Evolutionary conservation across 1,140 invertebrate genomes (phyloP), one percentile per base, ranked within the genome.

Genomic region (Campoletis sonorensis): DNA sequence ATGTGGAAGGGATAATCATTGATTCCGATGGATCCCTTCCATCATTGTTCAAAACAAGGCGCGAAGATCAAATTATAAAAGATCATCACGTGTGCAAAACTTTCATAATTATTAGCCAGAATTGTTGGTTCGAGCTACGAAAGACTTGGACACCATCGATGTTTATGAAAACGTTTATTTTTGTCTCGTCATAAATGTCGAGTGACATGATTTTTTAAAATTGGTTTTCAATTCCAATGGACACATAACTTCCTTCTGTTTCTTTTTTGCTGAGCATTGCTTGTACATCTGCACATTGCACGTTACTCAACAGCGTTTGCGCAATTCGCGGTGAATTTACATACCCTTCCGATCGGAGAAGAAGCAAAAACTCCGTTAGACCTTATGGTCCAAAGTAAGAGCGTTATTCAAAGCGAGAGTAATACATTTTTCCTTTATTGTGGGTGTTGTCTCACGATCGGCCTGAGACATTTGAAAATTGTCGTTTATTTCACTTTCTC

Each of bases 161-260:
- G 79, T 86, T 83, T 8, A 86, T 68, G 13, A 83, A 71, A 21
- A 86, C 68, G 45, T 79, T 58, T 67, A 86, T 84, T 16, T 37
- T 11, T 2, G 76, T 26, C 21, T 82, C 67, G 27, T 11, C 33
- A 82, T 81, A 85, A 71, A 72, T 71, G 16, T 79, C 33, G 4
- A 72, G 37, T 72, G 79, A 71, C 30, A 84, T 82, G 45, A 79
- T 80, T 67, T 79, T 64, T 77, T 75, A 13, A 7, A 84, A 40
- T 51, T 54, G 37, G 16, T 81, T 61, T 16, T 80, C 15, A 45
- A 83, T 67, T 10, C 82, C 83, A 70, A 83, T 73, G 81, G 84
- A 85, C 49, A 79, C 79, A 72, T 80, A 85, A 33, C 30, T 49
- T 5, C 83, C 78, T 0, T 26, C 54, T 23, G 70, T 64, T 15